phyloP scores from a whole-genome alignment of 2,113 vertebrate genomes.

The Dendropsophus ebraccatus region DNA sequence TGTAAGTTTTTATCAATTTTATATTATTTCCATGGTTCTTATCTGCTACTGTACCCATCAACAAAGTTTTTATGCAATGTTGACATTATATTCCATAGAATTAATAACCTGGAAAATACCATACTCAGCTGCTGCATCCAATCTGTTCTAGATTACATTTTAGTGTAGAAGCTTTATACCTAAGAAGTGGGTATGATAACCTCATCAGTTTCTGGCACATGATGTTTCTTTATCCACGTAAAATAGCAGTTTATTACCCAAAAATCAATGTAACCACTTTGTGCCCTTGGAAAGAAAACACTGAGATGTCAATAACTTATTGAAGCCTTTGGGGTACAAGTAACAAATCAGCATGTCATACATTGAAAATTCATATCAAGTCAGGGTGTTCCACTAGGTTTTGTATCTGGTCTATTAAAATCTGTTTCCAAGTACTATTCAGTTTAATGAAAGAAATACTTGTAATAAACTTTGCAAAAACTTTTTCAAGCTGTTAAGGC shows the following conservation, averaged over 20 bases:
- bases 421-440: conserved; percentile 15
- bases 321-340: conserved; percentile 23
- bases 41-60: background rate
- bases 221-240: background rate
- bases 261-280: conserved; percentile 26
- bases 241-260: conserved; percentile 30
- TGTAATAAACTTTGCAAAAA: background rate
- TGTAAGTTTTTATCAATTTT: conserved; percentile 21
- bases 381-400: conserved; percentile 24
- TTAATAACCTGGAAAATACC: conserved; percentile 31
- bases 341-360: conserved; percentile 39
- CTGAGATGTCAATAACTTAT: conserved; percentile 28
- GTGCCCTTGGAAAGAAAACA: conserved; percentile 35
- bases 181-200: conserved; percentile 3
- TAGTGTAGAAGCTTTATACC: background rate
- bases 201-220: conserved; percentile 1
- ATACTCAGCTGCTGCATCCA: background rate
- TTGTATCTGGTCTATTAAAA: background rate
- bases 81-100: conserved; percentile 14
- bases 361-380: conserved; percentile 31
- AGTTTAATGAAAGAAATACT: conserved; percentile 4
- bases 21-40: conserved; percentile 1
- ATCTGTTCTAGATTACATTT: conserved; percentile 14
- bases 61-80: background rate
- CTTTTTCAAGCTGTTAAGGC: background rate